phyloP scores from a whole-genome alignment of 2,797 vertebrate genomes.

The Hydrophis major region DNA sequence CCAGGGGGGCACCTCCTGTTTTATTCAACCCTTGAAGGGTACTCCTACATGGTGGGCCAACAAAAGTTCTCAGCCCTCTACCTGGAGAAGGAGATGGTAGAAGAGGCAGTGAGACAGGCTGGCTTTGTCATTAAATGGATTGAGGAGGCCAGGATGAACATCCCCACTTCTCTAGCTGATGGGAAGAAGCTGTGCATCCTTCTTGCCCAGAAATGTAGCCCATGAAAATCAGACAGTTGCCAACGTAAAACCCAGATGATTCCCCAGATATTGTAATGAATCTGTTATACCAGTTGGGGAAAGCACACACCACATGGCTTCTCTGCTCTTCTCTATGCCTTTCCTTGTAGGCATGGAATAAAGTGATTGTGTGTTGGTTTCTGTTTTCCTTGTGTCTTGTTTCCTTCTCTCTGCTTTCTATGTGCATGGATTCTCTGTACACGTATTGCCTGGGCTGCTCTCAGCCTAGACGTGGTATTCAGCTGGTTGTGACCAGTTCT shows the following conservation, averaged over 20 bases:
- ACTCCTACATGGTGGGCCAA: neutral
- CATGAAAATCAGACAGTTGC: neutral
- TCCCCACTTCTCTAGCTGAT: accelerated
- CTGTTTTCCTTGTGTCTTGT: neutral
- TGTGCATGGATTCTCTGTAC: neutral
- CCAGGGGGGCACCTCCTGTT: constrained; percentile 9
- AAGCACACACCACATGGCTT: neutral
- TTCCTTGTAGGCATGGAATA: neutral
- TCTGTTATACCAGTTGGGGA: neutral
- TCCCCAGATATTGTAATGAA: neutral
- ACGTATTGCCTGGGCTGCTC: too few species aligned
- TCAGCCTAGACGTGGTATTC: too few species aligned
- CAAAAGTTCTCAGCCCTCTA: accelerated
- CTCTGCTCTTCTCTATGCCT: neutral
- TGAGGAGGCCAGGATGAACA: neutral
- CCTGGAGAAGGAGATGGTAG: neutral
- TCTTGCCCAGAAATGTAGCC: neutral
- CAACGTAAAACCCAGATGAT: too few species aligned
- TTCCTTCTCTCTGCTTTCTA: neutral
- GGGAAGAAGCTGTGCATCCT: neutral
- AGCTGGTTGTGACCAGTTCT: too few species aligned
- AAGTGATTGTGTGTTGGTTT: neutral
- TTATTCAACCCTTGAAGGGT: neutral
- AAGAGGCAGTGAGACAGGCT: neutral
- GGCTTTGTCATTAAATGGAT: neutral